Evolutionary conservation across 2,113 vertebrate genomes (phyloP), one percentile per base, ranked within the genome.

Genomic region (Lynx canadensis): DNA sequence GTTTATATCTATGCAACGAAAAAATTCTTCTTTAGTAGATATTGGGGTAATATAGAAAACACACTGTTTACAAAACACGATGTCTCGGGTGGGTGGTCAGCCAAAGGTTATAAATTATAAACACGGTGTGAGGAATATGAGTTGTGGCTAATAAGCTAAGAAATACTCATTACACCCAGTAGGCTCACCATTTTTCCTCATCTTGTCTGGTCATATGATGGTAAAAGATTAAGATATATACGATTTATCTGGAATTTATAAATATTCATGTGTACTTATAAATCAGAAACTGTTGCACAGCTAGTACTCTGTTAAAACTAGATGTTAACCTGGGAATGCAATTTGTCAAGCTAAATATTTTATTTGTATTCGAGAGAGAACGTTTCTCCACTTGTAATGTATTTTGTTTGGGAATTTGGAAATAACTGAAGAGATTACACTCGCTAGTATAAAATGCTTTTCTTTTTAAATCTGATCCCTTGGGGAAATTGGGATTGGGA

Each of bases 101-200:
- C 33, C 69, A 96, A 79, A 66, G 71, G 13, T 52, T 74, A 97
- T 97, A 69, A 94, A 60, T 91, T 52, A 55, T 60, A 73, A 94
- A 57, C 31, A 92, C 12, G 55, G 5, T 33, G 33, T 50, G 41
- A 76, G 21, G 27, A 89, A 31, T 88, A 52, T 50, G 52, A 89
- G 73, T 83, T 83, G 8, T 80, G 68, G 68, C 4, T 83, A 69
- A 63, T 92, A 79, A 65, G 9, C 50, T 83, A 81, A 84, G n/a
- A 89, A 96, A 89, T 79, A 45, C 27, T 92, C 63, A 94, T 73
- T 84, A 78, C 11, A 81, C 31, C 74, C 48, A 48, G 15, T 86
- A 68, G 90, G 90, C 31, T 94, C 41, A 88, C 12, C 18, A 92
- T 69, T 96, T 89, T 83, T 79, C 21, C 65, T 88, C 52, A 83